phyloP scores from a whole-genome alignment of 2,797 vertebrate species.

The Eleutherodactylus coqui region DNA sequence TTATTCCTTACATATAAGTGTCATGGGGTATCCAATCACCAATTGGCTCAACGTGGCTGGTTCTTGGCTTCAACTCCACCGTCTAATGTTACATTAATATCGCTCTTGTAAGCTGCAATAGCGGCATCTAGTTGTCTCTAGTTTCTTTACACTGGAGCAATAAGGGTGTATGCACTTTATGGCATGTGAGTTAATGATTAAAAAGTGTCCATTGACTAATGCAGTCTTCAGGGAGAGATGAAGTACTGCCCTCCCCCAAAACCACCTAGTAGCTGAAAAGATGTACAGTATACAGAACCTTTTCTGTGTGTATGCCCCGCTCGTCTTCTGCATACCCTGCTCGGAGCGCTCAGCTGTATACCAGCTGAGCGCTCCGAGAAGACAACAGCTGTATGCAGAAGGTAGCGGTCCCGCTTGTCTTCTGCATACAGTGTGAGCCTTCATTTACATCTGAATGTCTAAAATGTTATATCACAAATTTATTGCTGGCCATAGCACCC shows the following conservation, averaged over 20 bases:
- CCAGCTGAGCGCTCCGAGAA: too few relatives aligned
- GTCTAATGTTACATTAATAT: slow-evolving; percentile 1
- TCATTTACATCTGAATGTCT: too few relatives aligned
- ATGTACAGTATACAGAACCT: background rate
- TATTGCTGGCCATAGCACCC: too few relatives aligned
- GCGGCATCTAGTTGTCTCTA: background rate
- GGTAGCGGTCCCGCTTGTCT: too few relatives aligned
- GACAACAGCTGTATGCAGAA: too few relatives aligned
- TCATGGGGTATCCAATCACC: slow-evolving; percentile 21
- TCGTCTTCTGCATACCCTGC: too few relatives aligned
- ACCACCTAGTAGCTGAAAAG: accelerated
- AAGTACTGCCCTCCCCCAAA: background rate
- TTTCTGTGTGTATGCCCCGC: background rate
- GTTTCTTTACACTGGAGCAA: background rate
- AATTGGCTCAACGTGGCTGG: background rate
- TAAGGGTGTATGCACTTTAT: background rate
- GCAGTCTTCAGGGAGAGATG: background rate
- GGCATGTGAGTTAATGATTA: background rate
- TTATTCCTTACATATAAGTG: slow-evolving; percentile 29
- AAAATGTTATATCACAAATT: too few relatives aligned
- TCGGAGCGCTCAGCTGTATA: too few relatives aligned
- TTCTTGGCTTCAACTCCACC: background rate
- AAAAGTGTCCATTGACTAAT: background rate
- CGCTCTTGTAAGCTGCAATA: background rate
- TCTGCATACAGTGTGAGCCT: too few relatives aligned